phyloP scores from a whole-genome alignment of 2,113 vertebrate species.

The Heterotilapia buettikoferi region DNA sequence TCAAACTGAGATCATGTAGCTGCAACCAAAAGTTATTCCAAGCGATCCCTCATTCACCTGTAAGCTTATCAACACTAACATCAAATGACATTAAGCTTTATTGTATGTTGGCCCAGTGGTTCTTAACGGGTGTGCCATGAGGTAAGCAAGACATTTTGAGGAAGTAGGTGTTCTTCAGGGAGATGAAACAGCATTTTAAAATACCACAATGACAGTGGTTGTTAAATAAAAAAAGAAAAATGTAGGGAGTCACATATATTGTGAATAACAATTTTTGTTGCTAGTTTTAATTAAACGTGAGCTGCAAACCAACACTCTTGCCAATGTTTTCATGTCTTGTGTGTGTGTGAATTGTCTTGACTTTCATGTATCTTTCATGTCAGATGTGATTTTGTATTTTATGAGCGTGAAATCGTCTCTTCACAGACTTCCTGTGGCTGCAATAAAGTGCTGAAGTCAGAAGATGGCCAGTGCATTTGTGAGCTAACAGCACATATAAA shows the following conservation, averaged over 20 bases:
- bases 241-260: background rate
- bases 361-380: background rate
- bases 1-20: background rate
- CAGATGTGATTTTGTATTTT: background rate
- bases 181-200: background rate
- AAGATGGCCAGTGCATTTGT: background rate
- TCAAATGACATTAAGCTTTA: background rate
- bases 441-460: background rate
- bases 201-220: background rate
- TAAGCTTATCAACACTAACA: background rate
- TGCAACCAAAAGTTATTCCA: accelerated
- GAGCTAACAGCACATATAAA: background rate
- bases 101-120: background rate
- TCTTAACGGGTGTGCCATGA: background rate
- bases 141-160: background rate
- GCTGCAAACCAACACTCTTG: accelerated
- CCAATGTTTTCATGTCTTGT: background rate
- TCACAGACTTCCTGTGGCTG: background rate
- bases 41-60: background rate
- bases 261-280: accelerated
- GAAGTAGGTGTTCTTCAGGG: background rate
- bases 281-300: accelerated
- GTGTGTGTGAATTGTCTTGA: background rate
- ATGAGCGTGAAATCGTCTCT: accelerated
- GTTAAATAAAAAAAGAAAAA: background rate